Evolutionary conservation across 1,140 invertebrate genomes (phyloP).

Genomic region (Ceratosolen solmsi): DNA sequence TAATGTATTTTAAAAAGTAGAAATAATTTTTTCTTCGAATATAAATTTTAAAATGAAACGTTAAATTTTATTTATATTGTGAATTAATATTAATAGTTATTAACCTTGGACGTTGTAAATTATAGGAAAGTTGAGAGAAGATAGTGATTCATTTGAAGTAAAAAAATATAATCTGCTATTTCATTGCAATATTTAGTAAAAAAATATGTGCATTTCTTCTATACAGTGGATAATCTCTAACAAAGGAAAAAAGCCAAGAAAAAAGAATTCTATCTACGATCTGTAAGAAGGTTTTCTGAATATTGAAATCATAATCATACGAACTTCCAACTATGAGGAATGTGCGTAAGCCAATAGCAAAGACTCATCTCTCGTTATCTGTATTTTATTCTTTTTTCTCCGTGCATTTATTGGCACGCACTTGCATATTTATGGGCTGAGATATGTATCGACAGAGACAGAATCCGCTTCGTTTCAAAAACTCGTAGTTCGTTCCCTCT

Average conservation of each 20-base stretch:
- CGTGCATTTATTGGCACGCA: not conserved
- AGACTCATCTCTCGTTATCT: not conserved
- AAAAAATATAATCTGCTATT: slow-evolving; percentile 45
- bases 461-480: slow-evolving; percentile 49
- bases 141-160: slow-evolving; percentile 22
- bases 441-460: not conserved
- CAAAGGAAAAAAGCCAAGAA: not conserved
- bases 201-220: not conserved
- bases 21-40: too few relatives aligned
- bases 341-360: slow-evolving; percentile 44
- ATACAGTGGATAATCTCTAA: not conserved
- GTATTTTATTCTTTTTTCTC: not conserved
- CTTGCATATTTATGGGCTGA: not conserved
- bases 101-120: too few relatives aligned
- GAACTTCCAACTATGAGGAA: slow-evolving; percentile 38
- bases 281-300: slow-evolving; percentile 42
- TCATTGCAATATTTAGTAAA: slow-evolving; percentile 48
- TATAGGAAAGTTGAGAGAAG: not conserved
- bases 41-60: too few relatives aligned
- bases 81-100: too few relatives aligned
- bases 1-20: too few relatives aligned
- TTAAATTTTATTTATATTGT: too few relatives aligned
- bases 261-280: not conserved
- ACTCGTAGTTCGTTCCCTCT: slow-evolving; percentile 29
- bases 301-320: slow-evolving; percentile 54